Evolutionary conservation across 2,113 vertebrate genomes (phyloP).

Genomic region (Lasiurus borealis): DNA sequence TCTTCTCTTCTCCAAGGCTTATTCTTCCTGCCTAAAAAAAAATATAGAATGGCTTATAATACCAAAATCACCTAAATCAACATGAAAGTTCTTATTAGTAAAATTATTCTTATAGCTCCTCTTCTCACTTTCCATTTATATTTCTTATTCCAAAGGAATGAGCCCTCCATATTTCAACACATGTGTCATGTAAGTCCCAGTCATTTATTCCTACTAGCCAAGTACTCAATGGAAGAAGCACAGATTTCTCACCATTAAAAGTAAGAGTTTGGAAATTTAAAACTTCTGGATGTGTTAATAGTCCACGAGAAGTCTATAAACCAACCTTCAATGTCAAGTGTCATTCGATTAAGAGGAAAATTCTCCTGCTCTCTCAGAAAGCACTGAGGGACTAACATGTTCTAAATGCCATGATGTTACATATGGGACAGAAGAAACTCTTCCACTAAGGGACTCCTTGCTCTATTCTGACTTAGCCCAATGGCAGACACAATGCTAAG

Average conservation of each 20-base stretch:
- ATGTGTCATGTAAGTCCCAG: background rate
- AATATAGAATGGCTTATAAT: background rate
- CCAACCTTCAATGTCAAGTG: background rate
- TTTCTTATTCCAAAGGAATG: background rate
- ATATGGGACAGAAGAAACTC: background rate
- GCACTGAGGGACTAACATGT: background rate
- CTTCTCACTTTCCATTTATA: slow-evolving; percentile 12
- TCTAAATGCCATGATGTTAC: background rate
- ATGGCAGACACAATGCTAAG: background rate
- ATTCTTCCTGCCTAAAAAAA: background rate
- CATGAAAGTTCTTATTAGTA: background rate
- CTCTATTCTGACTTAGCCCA: background rate
- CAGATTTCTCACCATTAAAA: background rate
- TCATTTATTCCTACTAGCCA: background rate
- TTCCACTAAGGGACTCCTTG: background rate
- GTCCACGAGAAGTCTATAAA: background rate
- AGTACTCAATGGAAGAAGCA: background rate
- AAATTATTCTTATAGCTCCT: background rate
- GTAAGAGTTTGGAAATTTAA: background rate
- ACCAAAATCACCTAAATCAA: slow-evolving; percentile 11
- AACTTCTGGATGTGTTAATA: background rate
- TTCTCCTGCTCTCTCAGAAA: background rate
- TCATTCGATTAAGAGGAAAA: background rate
- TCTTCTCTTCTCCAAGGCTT: background rate
- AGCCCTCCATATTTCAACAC: background rate